Evolutionary conservation across 2,113 vertebrate species (phyloP).

Genomic region (Carettochelys insculpta): DNA sequence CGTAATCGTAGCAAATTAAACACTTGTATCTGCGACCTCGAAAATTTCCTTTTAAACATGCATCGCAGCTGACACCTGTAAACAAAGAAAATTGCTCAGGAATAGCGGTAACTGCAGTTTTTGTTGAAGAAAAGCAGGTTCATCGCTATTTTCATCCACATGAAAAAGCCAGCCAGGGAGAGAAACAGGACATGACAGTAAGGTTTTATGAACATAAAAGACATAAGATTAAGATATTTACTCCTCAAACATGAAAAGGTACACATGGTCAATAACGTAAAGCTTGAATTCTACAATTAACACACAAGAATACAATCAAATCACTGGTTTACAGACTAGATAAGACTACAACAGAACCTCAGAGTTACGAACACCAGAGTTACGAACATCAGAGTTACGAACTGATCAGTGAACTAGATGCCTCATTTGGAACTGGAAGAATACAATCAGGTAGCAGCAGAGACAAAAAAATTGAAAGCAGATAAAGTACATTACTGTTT

Average conservation of each 20-base stretch:
- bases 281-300: not conserved
- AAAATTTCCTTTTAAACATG: conserved; percentile 99
- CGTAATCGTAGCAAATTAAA: conserved; percentile 99
- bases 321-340: not conserved
- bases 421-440: too few species aligned
- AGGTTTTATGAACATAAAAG: fast-evolving
- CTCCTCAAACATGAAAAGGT: not conserved
- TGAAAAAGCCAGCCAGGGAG: not conserved
- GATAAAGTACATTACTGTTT: too few species aligned
- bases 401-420: too few species aligned
- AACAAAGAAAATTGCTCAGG: conserved; percentile 60
- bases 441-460: too few species aligned
- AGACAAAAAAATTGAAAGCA: too few species aligned
- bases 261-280: not conserved
- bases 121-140: not conserved
- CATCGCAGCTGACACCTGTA: conserved; percentile 99
- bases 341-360: not conserved
- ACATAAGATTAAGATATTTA: not conserved
- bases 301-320: not conserved
- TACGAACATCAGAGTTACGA: too few species aligned
- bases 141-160: not conserved
- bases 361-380: too few species aligned
- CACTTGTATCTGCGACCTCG: conserved; percentile 98
- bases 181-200: not conserved
- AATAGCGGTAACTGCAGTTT: conserved; percentile 13